Evolutionary conservation across 1,140 invertebrate genomes (phyloP).

Genomic region (Drosophila bipectinata): DNA sequence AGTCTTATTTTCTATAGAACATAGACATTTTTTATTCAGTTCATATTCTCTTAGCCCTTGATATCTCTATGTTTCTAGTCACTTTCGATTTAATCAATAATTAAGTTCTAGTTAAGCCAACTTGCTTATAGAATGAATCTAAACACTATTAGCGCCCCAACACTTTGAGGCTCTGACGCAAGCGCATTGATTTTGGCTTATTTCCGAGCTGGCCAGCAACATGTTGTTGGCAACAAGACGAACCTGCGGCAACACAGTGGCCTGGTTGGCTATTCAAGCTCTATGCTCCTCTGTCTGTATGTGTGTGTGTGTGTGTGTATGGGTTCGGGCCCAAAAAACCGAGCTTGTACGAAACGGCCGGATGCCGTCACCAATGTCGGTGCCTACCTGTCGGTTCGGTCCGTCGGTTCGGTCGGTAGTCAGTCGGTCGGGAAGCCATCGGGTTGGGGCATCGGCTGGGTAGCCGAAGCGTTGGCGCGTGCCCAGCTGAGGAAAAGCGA

Average conservation of each 20-base stretch:
- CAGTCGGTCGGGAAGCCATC: neutral
- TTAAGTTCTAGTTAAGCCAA: too few relatives aligned
- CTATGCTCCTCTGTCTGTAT: neutral
- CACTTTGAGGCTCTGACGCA: neutral
- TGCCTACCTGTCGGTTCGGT: neutral
- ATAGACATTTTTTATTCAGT: too few relatives aligned
- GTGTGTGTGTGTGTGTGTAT: neutral
- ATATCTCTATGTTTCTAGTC: too few relatives aligned
- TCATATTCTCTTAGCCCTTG: too few relatives aligned
- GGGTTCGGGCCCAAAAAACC: neutral
- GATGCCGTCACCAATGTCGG: slow-evolving; percentile 2
- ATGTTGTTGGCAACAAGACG: neutral
- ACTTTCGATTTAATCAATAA: too few relatives aligned
- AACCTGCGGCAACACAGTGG: slow-evolving; percentile 31
- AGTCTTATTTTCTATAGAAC: too few relatives aligned
- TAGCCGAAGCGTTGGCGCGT: slow-evolving; percentile 13
- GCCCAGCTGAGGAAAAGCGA: slow-evolving; percentile 1
- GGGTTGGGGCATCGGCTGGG: neutral
- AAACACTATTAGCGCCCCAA: too few relatives aligned
- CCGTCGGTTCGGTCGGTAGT: too few relatives aligned
- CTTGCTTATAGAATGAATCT: too few relatives aligned
- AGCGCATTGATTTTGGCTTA: neutral
- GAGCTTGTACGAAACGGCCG: neutral
- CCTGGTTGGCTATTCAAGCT: slow-evolving; percentile 24
- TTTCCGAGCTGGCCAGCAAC: neutral